A percentile compares a stretch with the other conserved stretches of the same genome.
These are phyloP conservation scores for Latrodectus elegans DNA, from an alignment of 2,888 invertebrate species.

Conservation along the genomic window DNA sequence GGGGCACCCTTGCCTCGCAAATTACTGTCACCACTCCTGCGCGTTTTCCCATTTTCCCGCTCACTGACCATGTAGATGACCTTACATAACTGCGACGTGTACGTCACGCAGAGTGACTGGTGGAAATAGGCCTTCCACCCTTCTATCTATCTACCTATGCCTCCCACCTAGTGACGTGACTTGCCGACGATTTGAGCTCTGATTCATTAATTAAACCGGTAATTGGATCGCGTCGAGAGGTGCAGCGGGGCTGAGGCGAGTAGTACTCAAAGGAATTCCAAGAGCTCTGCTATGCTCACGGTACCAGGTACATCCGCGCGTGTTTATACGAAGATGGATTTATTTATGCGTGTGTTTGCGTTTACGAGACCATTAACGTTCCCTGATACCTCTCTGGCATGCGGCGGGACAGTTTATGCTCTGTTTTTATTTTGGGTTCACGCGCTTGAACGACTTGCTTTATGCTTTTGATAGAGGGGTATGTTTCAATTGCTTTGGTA, in stretches of 20 bases:
- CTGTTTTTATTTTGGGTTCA: no score
- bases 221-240: constrained; percentile 53
- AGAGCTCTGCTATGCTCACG: background rate
- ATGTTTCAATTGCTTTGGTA: no score
- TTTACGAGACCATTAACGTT: no score
- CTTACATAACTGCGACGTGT: constrained; percentile 68
- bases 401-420: no score
- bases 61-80: constrained; percentile 68
- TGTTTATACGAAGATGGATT: background rate
- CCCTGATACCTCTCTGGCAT: no score
- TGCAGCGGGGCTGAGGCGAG: background rate
- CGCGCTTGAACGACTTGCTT: no score
- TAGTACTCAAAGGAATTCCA: background rate
- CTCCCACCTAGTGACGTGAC: constrained; percentile 36
- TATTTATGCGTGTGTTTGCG: no score
- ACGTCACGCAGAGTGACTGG: constrained; percentile 46
- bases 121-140: background rate
- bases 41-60: constrained; percentile 68
- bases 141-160: constrained; percentile 5
- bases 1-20: constrained; percentile 26
- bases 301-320: background rate
- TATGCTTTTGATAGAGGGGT: no score
- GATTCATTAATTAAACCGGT: constrained; percentile 68
- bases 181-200: constrained; percentile 50
- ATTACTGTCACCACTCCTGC: constrained; percentile 46